Conservation (phyloP, 2,888 invertebrate genomes). For the Anthophora plumipes region DNA sequence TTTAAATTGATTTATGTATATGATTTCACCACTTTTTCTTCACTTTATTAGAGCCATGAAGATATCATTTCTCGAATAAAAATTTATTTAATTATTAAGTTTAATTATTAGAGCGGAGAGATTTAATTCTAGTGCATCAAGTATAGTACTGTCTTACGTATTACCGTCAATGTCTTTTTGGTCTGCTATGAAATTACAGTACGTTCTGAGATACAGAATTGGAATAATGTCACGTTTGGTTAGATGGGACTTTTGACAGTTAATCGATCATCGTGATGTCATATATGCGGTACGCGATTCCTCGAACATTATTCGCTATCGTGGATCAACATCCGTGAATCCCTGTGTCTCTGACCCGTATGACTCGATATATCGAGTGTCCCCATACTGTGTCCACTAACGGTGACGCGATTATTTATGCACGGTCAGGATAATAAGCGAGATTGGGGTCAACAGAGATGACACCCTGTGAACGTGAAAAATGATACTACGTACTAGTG, state of each 20-base stretch:
- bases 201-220: background rate
- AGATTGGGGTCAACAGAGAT: conserved; percentile 6
- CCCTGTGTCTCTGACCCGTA: conserved; percentile 21
- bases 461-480: background rate
- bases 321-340: conserved; percentile 47
- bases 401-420: conserved; percentile 47
- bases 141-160: too few species aligned
- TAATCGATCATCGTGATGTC: conserved; percentile 27
- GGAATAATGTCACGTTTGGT: background rate
- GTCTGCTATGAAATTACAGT: background rate
- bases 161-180: background rate
- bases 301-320: conserved; percentile 52
- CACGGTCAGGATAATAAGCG: conserved; percentile 17
- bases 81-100: too few species aligned
- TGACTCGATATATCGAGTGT: conserved; percentile 31
- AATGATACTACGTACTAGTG: background rate
- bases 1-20: too few species aligned
- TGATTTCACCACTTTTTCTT: too few species aligned
- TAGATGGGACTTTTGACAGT: background rate
- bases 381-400: conserved; percentile 36
- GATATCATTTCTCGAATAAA: too few species aligned
- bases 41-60: background rate
- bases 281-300: conserved; percentile 38
- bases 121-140: background rate
- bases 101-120: too few species aligned